phyloP scores from a whole-genome alignment of 2,113 vertebrate genomes.

The Coptodon bakossiorum region DNA sequence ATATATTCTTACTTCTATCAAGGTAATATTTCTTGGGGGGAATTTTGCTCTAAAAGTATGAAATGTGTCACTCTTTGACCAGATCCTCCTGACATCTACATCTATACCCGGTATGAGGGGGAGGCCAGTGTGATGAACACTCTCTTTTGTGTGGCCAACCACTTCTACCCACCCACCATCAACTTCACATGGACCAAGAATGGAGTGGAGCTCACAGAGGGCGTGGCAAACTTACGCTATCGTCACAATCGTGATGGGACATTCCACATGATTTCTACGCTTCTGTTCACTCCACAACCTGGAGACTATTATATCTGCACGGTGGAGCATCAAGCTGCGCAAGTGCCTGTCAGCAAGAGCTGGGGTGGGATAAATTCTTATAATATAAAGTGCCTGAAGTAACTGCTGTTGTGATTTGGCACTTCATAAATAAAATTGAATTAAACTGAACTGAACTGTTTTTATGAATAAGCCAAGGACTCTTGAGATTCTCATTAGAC shows the following conservation, averaged over 20 bases:
- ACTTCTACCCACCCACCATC: conserved; percentile 10
- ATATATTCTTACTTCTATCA: background rate
- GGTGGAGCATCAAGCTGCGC: background rate
- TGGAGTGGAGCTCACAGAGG: background rate
- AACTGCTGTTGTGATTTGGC: background rate
- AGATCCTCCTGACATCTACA: background rate
- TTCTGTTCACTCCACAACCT: background rate
- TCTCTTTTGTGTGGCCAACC: background rate
- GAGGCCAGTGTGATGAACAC: background rate
- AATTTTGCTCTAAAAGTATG: background rate
- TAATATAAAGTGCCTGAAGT: background rate
- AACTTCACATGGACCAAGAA: conserved; percentile 9
- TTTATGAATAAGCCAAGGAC: background rate
- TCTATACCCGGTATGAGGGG: background rate
- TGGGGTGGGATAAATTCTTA: conserved; percentile 4
- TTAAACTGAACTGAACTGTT: background rate
- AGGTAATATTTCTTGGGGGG: background rate
- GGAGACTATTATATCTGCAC: background rate
- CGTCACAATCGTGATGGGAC: background rate
- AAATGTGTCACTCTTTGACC: background rate
- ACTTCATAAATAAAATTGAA: background rate
- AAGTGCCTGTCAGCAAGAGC: background rate
- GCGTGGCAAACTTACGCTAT: background rate
- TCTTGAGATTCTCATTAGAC: background rate
- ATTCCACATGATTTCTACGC: background rate